These are phyloP conservation scores for Luperina testacea DNA, from an alignment of 2,888 invertebrate species.

Conservation along the genomic window DNA sequence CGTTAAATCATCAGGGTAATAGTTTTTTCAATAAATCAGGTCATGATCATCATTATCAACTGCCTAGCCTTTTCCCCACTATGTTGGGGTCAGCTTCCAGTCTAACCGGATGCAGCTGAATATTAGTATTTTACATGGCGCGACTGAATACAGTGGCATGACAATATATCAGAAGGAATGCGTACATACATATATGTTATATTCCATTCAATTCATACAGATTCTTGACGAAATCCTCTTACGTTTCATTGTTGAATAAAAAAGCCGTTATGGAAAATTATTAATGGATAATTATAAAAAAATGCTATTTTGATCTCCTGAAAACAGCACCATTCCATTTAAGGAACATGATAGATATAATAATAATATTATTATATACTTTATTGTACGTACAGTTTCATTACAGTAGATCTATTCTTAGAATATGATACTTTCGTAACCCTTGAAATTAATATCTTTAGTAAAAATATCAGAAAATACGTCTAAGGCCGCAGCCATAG, in stretches of 20 bases:
- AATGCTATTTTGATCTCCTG: neutral
- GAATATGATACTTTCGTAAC: neutral
- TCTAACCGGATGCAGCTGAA: too few species aligned
- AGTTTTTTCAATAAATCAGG: neutral
- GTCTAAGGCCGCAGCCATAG: neutral
- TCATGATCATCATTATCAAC: neutral
- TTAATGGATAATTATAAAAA: neutral
- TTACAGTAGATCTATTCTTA: neutral
- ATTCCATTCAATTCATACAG: neutral
- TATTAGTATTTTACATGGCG: too few species aligned
- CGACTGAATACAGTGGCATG: too few species aligned
- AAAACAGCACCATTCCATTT: neutral
- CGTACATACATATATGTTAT: neutral
- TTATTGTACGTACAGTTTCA: neutral
- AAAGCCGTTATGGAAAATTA: neutral
- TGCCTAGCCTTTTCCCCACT: too few species aligned
- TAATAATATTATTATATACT: neutral
- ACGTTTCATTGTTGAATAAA: conserved; percentile 15
- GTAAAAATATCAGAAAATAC: neutral
- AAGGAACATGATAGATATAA: conserved; percentile 5
- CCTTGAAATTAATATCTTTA: neutral
- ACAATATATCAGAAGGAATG: neutral
- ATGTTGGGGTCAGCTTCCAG: too few species aligned
- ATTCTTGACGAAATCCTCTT: neutral
- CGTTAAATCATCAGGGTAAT: neutral